A percentile compares a stretch with the other conserved stretches of the same genome.
phyloP scores from a whole-genome alignment of 2,888 invertebrate species.

The Drosophila heteroneura region DNA sequence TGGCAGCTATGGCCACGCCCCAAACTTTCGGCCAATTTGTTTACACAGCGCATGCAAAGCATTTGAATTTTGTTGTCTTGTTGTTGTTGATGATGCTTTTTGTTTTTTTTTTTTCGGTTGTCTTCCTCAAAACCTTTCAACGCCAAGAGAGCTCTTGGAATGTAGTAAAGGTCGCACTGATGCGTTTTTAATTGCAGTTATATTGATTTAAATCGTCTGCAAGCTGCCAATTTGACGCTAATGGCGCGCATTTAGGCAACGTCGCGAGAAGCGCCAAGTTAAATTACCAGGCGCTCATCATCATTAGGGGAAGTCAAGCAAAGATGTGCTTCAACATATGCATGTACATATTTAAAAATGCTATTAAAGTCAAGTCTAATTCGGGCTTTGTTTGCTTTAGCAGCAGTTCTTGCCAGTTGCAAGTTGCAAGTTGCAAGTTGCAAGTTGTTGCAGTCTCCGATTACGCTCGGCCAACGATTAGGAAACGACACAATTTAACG shows the following conservation, averaged over 20 bases:
- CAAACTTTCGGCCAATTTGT: conserved; percentile 49
- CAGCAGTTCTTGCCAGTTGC: conserved; percentile 6
- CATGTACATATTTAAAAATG: conserved; percentile 12
- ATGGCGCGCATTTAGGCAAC: conserved; percentile 57
- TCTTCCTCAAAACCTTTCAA: conserved; percentile 8
- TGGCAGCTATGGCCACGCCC: conserved; percentile 64
- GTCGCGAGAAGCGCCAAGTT: conserved; percentile 48
- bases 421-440: conserved; percentile 12
- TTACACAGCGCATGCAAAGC: conserved; percentile 51
- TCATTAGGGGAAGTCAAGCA: conserved; percentile 58
- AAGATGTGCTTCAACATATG: neutral
- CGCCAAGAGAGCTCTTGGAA: neutral
- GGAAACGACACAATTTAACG: conserved; percentile 80
- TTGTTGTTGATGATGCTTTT: conserved; percentile 4
- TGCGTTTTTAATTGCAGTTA: conserved; percentile 79
- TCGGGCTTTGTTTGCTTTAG: conserved; percentile 59
- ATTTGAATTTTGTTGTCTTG: conserved; percentile 24
- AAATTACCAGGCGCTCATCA: conserved; percentile 63
- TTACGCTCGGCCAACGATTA: conserved; percentile 73
- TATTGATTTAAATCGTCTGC: conserved; percentile 77
- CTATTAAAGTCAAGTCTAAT: conserved; percentile 30
- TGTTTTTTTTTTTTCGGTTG: neutral
- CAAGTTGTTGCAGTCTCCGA: conserved; percentile 48
- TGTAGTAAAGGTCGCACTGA: conserved; percentile 44
- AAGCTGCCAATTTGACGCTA: conserved; percentile 76